A percentile compares a stretch with the other conserved stretches of the same genome.
These are phyloP conservation scores for Scaptomyza pallida DNA, from an alignment of 1,140 invertebrate genomes.

Conservation along the genomic window DNA sequence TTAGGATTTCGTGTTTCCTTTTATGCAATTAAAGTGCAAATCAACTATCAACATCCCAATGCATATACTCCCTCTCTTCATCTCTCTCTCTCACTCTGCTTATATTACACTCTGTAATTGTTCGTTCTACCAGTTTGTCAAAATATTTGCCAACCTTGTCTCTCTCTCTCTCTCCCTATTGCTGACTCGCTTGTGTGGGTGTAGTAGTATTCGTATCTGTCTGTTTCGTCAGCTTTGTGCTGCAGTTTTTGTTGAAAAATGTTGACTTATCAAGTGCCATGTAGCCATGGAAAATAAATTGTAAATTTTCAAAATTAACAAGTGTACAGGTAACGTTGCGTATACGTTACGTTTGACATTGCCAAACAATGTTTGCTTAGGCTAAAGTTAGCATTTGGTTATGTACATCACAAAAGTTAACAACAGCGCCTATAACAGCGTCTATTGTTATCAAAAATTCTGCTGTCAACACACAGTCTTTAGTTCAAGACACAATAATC, in stretches of 20 bases:
- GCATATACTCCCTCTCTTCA: neutral
- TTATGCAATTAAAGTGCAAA: slow-evolving; percentile 74
- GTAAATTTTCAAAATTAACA: slow-evolving; percentile 39
- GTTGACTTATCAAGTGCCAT: slow-evolving; percentile 34
- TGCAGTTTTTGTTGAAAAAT: slow-evolving; percentile 36
- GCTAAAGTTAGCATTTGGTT: neutral
- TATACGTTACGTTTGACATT: slow-evolving; percentile 34
- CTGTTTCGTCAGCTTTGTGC: slow-evolving; percentile 6
- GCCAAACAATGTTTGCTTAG: too few species aligned
- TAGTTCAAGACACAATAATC: too few species aligned
- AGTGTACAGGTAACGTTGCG: slow-evolving; percentile 38
- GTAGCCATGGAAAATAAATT: slow-evolving; percentile 54
- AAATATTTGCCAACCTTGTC: slow-evolving; percentile 3
- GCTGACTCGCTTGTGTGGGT: too few species aligned
- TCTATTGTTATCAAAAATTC: too few species aligned
- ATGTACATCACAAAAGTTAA: neutral
- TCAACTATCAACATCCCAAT: slow-evolving; percentile 69
- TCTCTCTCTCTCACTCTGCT: neutral
- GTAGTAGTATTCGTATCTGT: too few species aligned
- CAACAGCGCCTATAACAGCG: too few species aligned
- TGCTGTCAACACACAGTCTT: too few species aligned
- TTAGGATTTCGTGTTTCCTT: slow-evolving; percentile 62
- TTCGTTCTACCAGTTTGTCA: neutral
- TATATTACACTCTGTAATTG: slow-evolving; percentile 2
- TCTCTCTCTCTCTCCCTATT: neutral